A percentile compares a stretch with the other conserved stretches of the same genome.
Conservation (phyloP, 2,113 vertebrate species). For the Vidua macroura region DNA sequence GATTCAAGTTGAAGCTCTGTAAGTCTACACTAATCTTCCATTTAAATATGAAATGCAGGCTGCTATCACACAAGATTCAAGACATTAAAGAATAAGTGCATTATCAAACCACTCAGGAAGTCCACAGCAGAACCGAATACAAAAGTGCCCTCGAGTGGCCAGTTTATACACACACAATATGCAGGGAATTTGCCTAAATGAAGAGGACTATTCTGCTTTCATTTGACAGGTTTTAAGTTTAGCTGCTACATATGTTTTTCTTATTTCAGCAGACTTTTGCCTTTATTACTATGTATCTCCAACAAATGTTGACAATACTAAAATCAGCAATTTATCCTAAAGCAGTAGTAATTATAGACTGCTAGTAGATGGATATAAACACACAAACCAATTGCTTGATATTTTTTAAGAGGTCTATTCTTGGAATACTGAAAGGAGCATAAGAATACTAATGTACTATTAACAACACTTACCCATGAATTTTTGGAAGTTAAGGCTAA, state of each 20-base stretch:
- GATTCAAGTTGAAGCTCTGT: not conserved
- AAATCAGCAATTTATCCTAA: not conserved
- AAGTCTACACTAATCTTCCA: not conserved
- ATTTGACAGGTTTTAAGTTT: not conserved
- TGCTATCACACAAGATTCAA: not conserved
- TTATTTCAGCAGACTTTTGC: not conserved
- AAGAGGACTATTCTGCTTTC: not conserved
- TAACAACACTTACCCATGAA: not conserved
- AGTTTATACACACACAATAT: not conserved
- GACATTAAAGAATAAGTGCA: rapidly evolving
- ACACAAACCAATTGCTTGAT: not conserved
- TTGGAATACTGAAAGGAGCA: not conserved
- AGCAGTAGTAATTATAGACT: not conserved
- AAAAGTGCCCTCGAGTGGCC: conserved; percentile 50
- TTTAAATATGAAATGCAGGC: not conserved
- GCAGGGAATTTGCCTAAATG: not conserved
- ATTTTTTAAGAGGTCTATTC: not conserved
- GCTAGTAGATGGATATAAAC: not conserved
- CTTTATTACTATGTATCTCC: not conserved
- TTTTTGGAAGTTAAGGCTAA: not conserved
- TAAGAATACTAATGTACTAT: not conserved
- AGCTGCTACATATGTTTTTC: not conserved
- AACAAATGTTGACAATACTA: not conserved
- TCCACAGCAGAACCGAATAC: not conserved
- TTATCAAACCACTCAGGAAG: not conserved